phyloP scores from a whole-genome alignment of 2,797 vertebrate species.

The Falco cherrug region DNA sequence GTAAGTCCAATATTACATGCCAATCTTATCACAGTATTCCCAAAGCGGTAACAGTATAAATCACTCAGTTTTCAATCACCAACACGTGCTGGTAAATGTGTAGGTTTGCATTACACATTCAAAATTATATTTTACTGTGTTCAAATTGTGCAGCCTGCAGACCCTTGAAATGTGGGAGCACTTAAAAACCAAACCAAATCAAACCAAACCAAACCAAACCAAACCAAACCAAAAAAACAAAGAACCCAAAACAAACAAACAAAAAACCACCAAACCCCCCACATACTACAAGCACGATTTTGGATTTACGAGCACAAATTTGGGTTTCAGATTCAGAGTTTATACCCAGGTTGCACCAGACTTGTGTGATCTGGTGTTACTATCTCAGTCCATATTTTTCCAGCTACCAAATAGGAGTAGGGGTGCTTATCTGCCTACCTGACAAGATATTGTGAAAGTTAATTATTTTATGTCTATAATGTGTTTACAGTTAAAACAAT shows the following conservation, averaged over 20 bases:
- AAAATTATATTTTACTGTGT: not conserved
- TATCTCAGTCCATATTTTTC: not conserved
- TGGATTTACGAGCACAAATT: not conserved
- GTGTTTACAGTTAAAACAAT: not conserved
- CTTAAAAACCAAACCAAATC: not conserved
- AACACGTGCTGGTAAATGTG: not conserved
- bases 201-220: not conserved
- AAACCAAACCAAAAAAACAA: too few relatives aligned
- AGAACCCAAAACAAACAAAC: not conserved
- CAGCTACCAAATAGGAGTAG: not conserved
- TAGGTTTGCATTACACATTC: not conserved
- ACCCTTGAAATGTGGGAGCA: not conserved
- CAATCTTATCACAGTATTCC: not conserved
- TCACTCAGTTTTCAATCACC: not conserved
- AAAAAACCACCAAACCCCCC: too few relatives aligned
- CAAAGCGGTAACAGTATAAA: not conserved
- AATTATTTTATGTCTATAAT: not conserved
- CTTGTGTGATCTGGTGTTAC: not conserved
- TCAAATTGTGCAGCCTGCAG: not conserved
- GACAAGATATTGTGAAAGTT: not conserved
- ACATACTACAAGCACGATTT: not conserved
- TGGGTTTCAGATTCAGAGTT: not conserved
- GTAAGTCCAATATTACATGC: not conserved
- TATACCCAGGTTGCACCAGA: not conserved
- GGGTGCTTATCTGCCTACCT: not conserved